Base-by-base conservation (phyloP, 2,797 vertebrate species). In the Liparis tanakae region DNA sequence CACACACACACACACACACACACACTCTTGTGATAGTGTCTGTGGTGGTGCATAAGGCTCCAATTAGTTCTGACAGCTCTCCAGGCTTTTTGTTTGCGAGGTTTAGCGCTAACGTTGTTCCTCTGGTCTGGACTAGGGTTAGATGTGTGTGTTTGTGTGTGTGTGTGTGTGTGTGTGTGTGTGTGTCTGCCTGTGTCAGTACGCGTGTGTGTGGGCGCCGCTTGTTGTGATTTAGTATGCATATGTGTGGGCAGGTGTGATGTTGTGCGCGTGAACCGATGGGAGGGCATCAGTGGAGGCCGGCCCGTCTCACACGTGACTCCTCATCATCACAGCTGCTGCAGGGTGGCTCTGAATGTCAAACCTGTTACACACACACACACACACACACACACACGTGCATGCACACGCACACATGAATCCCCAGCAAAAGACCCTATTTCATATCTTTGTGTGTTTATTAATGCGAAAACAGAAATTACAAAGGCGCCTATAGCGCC, bases 161-260 rank as follows among this genome's bases (percentile, higher is more conserved):
- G 33, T 13, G 34, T 56, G 22, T 50, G 87, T 84, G 76, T 18
- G 36, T 55, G 37, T 57, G 46, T 48, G 59, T 30, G 46, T 12
- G 17, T 18, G 36, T 36, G 36, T 36, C 36, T 41, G 39, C 39
- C 39, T 41, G 39, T 41, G 39, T 10, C 39, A 41, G 39, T 41
- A 41, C 7, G 18, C n/a, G 33, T 13, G 34, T 56, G 22, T 50
- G 87, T 84, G 76, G 71, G 85, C 67, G 72, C 65, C 30, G 71
- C 74, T 79, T 83, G 79, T 79, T 81, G 80, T 70, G 68, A 76
- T 25, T 90, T 82, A 70, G 65, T 78, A 81, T 89, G 85, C 82
- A 74, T 86, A 51, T 62, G 85, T 83, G 85, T 87, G 84, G 86
- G 88, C 77, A 81, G 82, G 84, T 85, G 80, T 71, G 82, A 80